Conservation (phyloP, 2,797 vertebrate species). For the Phaenicophaeus curvirostris region DNA sequence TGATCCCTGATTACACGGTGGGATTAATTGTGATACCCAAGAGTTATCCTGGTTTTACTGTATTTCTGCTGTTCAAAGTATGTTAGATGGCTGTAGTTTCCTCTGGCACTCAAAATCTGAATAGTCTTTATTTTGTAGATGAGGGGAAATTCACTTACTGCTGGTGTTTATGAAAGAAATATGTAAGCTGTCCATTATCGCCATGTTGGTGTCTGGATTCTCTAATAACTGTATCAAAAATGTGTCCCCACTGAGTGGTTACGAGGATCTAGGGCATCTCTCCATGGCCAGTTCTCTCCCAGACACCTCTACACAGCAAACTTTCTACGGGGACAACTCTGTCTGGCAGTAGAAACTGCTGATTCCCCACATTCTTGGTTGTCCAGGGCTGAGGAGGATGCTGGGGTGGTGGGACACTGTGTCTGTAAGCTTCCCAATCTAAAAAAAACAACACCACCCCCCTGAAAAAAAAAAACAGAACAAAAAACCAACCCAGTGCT, state of each 20-base stretch:
- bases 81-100: not conserved
- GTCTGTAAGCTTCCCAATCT: no score
- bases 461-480: no score
- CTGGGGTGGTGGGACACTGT: no score
- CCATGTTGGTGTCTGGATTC: not conserved
- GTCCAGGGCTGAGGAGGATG: no score
- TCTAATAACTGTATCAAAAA: not conserved
- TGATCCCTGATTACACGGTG: not conserved
- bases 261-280: no score
- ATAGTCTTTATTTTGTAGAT: not conserved
- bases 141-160: not conserved
- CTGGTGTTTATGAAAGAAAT: not conserved
- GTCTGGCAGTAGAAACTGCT: no score
- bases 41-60: not conserved
- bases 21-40: not conserved
- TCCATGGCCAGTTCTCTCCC: no score
- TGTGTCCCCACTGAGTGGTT: constrained; percentile 11
- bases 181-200: not conserved
- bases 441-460: no score
- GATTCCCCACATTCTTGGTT: no score
- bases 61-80: not conserved
- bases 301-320: no score
- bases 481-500: no score
- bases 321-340: no score
- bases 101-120: not conserved